Evolutionary conservation across 2,113 vertebrate genomes (phyloP).

Genomic region (Chinchilla lanigera): DNA sequence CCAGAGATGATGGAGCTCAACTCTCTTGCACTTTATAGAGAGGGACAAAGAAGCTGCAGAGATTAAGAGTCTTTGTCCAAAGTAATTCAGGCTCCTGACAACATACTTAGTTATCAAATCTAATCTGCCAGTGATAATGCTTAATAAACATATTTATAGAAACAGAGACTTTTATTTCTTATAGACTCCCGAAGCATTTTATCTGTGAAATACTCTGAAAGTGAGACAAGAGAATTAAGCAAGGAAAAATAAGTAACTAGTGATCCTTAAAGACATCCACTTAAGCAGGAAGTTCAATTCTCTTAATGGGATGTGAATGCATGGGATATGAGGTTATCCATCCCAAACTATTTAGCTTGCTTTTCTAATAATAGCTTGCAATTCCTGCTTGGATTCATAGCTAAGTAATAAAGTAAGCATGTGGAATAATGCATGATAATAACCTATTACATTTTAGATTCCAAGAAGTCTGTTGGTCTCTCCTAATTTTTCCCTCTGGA

Average conservation of each 20-base stretch:
- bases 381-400: slow-evolving; percentile 74
- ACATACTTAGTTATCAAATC: neutral
- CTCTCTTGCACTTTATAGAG: neutral
- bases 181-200: slow-evolving; percentile 25
- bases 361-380: slow-evolving; percentile 72
- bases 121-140: slow-evolving; percentile 35
- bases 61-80: neutral
- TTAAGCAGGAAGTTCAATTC: slow-evolving; percentile 72
- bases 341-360: slow-evolving; percentile 74
- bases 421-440: slow-evolving; percentile 74
- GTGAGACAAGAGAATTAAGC: slow-evolving; percentile 40
- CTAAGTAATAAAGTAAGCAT: slow-evolving; percentile 65
- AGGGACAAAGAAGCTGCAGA: neutral
- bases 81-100: slow-evolving; percentile 15
- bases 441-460: slow-evolving; percentile 58
- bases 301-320: slow-evolving; percentile 70
- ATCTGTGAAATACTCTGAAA: slow-evolving; percentile 41
- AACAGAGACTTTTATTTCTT: neutral
- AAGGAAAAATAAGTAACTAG: slow-evolving; percentile 47
- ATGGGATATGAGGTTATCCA: slow-evolving; percentile 66
- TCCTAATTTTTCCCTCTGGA: slow-evolving; percentile 71
- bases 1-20: neutral
- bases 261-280: slow-evolving; percentile 49
- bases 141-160: slow-evolving; percentile 4
- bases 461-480: slow-evolving; percentile 49